Conservation (phyloP, 1,140 invertebrate genomes). For the Rhynchophorus ferrugineus region DNA sequence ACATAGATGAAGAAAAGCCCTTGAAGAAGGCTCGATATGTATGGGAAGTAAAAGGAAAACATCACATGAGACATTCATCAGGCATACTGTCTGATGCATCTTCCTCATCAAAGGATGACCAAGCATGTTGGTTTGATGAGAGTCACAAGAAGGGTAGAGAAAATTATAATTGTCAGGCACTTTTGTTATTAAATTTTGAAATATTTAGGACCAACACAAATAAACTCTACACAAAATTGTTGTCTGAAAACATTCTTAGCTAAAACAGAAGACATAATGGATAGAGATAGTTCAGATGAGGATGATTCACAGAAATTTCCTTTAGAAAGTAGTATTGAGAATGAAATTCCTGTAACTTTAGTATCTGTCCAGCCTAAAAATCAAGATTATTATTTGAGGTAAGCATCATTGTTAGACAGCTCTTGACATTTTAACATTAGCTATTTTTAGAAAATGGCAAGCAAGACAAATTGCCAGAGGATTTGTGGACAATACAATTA, state of each 20-base stretch:
- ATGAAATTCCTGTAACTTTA: slow-evolving; percentile 34
- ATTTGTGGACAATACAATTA: slow-evolving; percentile 65
- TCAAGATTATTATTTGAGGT: slow-evolving; percentile 47
- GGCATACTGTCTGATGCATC: neutral
- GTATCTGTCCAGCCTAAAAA: slow-evolving; percentile 28
- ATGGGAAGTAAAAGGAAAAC: slow-evolving; percentile 58
- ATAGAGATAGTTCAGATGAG: slow-evolving; percentile 26
- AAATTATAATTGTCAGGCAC: too few species aligned
- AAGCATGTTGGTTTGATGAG: slow-evolving; percentile 17
- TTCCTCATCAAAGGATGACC: neutral
- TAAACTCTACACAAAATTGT: slow-evolving; percentile 6
- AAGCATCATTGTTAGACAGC: neutral
- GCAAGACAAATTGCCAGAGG: slow-evolving; percentile 60
- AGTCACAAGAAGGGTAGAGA: neutral
- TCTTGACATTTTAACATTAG: neutral
- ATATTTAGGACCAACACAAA: too few species aligned
- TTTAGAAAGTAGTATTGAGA: slow-evolving; percentile 25
- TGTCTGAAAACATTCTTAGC: slow-evolving; percentile 31
- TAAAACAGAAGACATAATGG: slow-evolving; percentile 29
- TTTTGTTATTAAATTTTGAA: too few species aligned
- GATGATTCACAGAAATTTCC: slow-evolving; percentile 19
- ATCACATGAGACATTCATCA: slow-evolving; percentile 44
- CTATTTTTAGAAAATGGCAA: slow-evolving; percentile 50
- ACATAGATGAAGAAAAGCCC: slow-evolving; percentile 44
- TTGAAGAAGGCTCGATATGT: slow-evolving; percentile 56